Evolutionary conservation across 2,888 invertebrate genomes (phyloP).

Genomic region (Drosophila kuntzei): DNA sequence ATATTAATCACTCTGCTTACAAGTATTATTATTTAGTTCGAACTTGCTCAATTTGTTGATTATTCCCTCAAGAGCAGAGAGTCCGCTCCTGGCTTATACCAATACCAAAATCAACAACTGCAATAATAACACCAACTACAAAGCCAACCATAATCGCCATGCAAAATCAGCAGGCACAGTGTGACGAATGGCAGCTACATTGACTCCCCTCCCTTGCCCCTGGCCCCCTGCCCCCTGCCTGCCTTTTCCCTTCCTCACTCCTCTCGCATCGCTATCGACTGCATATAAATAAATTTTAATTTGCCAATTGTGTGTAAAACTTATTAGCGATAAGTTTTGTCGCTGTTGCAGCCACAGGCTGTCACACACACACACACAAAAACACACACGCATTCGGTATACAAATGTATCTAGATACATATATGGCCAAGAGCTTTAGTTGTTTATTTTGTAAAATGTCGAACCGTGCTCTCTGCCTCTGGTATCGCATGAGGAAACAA

Average conservation of each 20-base stretch:
- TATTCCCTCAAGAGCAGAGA: not conserved
- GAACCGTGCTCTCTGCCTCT: conserved; percentile 18
- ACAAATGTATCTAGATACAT: conserved; percentile 34
- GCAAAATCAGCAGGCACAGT: conserved; percentile 44
- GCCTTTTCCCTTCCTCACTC: not conserved
- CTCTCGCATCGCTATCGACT: conserved; percentile 11
- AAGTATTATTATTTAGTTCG: not conserved
- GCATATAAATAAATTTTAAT: conserved; percentile 76
- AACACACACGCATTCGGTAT: not conserved
- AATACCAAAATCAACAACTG: conserved; percentile 29
- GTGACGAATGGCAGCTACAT: conserved; percentile 48
- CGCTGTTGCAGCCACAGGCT: conserved; percentile 35
- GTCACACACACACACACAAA: conserved; percentile 11
- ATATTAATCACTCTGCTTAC: not conserved
- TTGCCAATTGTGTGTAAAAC: conserved; percentile 77
- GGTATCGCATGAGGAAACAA: conserved; percentile 44
- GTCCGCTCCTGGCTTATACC: conserved; percentile 41
- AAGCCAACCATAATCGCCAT: conserved; percentile 44
- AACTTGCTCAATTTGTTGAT: not conserved
- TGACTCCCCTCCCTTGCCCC: not conserved
- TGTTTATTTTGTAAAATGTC: conserved; percentile 51
- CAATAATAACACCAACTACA: conserved; percentile 43
- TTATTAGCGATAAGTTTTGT: conserved; percentile 78
- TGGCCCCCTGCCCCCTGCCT: not conserved
- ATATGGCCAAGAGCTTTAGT: conserved; percentile 40